phyloP scores from a whole-genome alignment of 2,888 invertebrate species.

The Netelia fuscicornis region DNA sequence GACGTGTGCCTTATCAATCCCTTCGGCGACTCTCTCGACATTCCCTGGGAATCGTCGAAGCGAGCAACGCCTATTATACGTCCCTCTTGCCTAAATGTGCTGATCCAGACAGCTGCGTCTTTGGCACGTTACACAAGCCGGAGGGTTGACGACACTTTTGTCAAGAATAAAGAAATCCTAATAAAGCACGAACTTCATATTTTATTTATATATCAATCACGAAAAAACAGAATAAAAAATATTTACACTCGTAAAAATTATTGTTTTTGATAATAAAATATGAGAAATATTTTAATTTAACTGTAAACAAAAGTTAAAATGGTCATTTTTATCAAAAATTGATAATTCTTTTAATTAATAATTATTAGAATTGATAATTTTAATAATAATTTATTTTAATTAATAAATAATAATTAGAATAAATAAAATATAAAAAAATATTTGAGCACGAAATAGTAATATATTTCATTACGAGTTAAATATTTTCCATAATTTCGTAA shows the following conservation, averaged over 20 bases:
- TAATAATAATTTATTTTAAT: no score
- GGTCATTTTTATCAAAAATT: no score
- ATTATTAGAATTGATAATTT: no score
- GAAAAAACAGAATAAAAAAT: not conserved
- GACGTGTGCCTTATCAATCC: constrained; percentile 58
- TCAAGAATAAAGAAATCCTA: constrained; percentile 3
- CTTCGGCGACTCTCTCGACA: constrained; percentile 29
- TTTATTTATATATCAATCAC: not conserved
- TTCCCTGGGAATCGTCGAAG: constrained; percentile 27
- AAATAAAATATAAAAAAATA: no score
- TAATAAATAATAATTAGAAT: no score
- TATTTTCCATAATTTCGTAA: no score
- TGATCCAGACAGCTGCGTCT: constrained; percentile 60
- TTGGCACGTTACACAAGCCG: constrained; percentile 42
- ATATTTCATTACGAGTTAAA: no score
- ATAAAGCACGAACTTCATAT: not conserved
- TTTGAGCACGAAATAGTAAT: no score
- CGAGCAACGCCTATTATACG: constrained; percentile 22
- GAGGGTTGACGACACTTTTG: constrained; percentile 29
- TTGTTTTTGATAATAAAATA: no score
- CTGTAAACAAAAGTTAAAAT: no score
- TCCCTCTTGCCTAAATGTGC: constrained; percentile 36
- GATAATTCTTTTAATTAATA: no score
- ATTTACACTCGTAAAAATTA: not conserved
- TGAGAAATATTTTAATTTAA: no score